phyloP scores from a whole-genome alignment of 92 coral and sea anemone genomes.

The Umimayanthus kanabou region DNA sequence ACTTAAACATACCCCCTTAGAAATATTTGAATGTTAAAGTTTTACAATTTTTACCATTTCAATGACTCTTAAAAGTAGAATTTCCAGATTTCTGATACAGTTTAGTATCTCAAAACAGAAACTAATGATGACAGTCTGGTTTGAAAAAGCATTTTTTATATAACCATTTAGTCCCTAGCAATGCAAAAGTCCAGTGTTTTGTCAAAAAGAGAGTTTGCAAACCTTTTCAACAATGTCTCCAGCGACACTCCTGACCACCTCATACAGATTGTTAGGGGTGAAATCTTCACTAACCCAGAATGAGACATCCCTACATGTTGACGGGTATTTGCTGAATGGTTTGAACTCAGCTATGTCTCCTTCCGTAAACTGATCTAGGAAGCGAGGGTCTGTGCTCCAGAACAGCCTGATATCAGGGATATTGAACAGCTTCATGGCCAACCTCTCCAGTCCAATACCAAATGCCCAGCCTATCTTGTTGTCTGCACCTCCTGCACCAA shows the following conservation, averaged over 20 bases:
- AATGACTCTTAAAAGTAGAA: not conserved
- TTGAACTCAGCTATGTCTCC: constrained; percentile 75
- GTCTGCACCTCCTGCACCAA: constrained; percentile 80
- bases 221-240: constrained; percentile 99
- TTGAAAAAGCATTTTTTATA: too few species aligned
- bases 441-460: constrained; percentile 95
- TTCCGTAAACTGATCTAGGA: constrained; percentile 78
- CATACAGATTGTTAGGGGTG: constrained; percentile 85
- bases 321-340: constrained; percentile 98
- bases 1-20: too few species aligned
- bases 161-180: not conserved
- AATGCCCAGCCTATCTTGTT: constrained; percentile 96
- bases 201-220: not conserved
- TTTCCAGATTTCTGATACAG: too few species aligned
- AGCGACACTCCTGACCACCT: constrained; percentile 85
- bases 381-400: constrained; percentile 92
- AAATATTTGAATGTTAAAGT: too few species aligned
- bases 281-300: constrained; percentile 88
- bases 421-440: constrained; percentile 92
- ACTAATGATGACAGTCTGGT: too few species aligned
- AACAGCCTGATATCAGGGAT: constrained; percentile 97
- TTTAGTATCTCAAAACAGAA: too few species aligned
- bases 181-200: not conserved
- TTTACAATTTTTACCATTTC: too few species aligned
- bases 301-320: constrained; percentile 85